Evolutionary conservation across 2,113 vertebrate genomes (phyloP).

Genomic region (Stigmatopora nigra): DNA sequence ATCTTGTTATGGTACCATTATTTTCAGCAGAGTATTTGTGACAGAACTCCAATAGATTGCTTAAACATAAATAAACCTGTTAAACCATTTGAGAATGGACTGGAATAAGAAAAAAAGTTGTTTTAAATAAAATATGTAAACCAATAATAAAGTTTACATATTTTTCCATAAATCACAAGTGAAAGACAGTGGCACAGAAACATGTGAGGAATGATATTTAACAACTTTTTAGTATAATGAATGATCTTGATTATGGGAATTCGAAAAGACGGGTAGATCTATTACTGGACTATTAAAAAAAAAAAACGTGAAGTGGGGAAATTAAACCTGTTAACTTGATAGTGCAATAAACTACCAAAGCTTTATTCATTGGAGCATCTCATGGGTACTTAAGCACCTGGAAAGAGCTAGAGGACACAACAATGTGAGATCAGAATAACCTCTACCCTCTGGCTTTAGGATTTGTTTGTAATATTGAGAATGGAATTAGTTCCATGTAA

Average conservation of each 20-base stretch:
- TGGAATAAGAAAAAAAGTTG: conserved; percentile 48
- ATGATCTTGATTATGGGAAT: background rate
- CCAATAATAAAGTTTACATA: conserved; percentile 63
- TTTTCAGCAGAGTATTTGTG: conserved; percentile 23
- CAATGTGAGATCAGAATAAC: conserved; percentile 63
- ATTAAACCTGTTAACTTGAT: conserved; percentile 48
- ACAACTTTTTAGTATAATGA: conserved; percentile 7
- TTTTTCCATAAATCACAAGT: conserved; percentile 48
- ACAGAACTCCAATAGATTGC: conserved; percentile 12
- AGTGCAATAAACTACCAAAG: conserved; percentile 40
- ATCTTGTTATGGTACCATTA: conserved; percentile 12
- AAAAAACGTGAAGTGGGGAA: conserved; percentile 1
- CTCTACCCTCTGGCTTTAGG: conserved; percentile 46
- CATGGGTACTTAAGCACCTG: conserved; percentile 44
- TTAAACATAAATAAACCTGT: conserved; percentile 45
- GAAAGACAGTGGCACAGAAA: conserved; percentile 21
- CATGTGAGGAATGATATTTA: conserved; percentile 8
- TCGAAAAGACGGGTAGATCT: conserved; percentile 2
- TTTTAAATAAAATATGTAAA: conserved; percentile 57
- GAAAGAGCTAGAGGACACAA: conserved; percentile 52
- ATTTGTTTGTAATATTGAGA: conserved; percentile 65
- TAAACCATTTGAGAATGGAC: no score
- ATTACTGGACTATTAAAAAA: conserved; percentile 29
- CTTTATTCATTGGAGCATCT: conserved; percentile 55
- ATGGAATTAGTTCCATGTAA: conserved; percentile 65